Evolutionary conservation across 1,140 invertebrate genomes (phyloP).

Genomic region (Drosophila busckii): DNA sequence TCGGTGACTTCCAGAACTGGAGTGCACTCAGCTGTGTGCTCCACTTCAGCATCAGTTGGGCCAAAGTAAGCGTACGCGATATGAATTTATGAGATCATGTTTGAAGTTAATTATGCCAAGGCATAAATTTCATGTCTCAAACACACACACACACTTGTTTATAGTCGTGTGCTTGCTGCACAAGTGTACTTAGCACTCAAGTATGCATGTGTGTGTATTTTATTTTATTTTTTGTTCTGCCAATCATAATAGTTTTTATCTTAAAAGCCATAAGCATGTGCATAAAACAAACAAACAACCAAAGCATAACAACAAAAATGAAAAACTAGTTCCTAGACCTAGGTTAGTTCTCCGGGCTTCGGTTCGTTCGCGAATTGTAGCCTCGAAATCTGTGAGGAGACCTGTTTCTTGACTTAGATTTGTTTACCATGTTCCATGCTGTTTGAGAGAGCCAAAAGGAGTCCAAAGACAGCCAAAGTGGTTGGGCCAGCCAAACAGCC

Average conservation of each 20-base stretch:
- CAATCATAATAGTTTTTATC: slow-evolving; percentile 72
- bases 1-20: slow-evolving; percentile 17
- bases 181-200: slow-evolving; percentile 53
- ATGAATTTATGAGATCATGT: slow-evolving; percentile 75
- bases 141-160: background rate
- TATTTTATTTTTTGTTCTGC: slow-evolving; percentile 47
- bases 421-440: slow-evolving; percentile 73
- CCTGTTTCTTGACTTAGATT: slow-evolving; percentile 75
- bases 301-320: slow-evolving; percentile 1
- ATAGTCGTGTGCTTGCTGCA: slow-evolving; percentile 46
- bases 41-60: slow-evolving; percentile 43
- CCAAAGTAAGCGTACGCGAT: slow-evolving; percentile 55
- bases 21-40: slow-evolving; percentile 55
- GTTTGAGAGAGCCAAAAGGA: slow-evolving; percentile 55
- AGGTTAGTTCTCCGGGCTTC: slow-evolving; percentile 64
- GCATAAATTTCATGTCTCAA: slow-evolving; percentile 57
- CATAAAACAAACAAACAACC: slow-evolving; percentile 42
- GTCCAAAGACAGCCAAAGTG: slow-evolving; percentile 36
- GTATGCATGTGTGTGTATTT: slow-evolving; percentile 11
- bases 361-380: slow-evolving; percentile 18
- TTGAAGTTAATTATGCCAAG: slow-evolving; percentile 69
- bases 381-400: slow-evolving; percentile 28
- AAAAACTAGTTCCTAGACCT: slow-evolving; percentile 69
- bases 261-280: slow-evolving; percentile 65
- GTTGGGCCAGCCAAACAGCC: slow-evolving; percentile 73